phyloP scores from a whole-genome alignment of 2,113 vertebrate genomes.

The Egretta garzetta region DNA sequence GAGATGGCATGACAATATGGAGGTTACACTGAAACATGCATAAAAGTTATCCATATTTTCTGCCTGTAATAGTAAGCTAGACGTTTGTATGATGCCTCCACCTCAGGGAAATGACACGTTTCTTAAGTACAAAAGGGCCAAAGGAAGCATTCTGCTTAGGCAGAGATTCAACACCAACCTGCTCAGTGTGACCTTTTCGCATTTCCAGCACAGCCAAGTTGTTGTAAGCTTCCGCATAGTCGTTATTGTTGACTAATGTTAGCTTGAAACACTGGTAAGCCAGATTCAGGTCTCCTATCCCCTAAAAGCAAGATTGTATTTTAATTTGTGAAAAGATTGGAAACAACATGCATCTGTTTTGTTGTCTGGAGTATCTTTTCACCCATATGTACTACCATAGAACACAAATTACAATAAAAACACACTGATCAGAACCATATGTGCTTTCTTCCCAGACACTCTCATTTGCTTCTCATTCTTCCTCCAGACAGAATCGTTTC shows the following conservation, averaged over 20 bases:
- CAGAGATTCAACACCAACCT: constrained; percentile 77
- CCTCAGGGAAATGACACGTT: background rate
- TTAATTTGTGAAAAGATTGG: background rate
- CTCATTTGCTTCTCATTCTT: background rate
- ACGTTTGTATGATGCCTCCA: background rate
- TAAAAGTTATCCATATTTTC: background rate
- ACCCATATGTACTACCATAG: background rate
- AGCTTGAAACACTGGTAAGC: constrained; percentile 94
- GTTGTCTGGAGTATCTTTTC: background rate
- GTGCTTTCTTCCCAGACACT: background rate
- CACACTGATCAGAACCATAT: background rate
- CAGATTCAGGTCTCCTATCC: constrained; percentile 87
- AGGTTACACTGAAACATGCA: background rate
- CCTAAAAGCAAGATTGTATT: constrained; percentile 70
- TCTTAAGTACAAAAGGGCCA: background rate
- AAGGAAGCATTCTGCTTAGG: background rate
- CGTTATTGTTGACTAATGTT: constrained; percentile 88
- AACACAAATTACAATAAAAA: background rate
- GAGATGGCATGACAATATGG: background rate
- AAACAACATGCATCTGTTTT: background rate
- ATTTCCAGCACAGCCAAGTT: constrained; percentile 95
- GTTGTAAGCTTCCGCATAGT: constrained; percentile 94
- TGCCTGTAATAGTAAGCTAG: background rate
- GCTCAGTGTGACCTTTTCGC: constrained; percentile 87
- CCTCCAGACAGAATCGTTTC: background rate